Evolutionary conservation across 1,140 invertebrate genomes (phyloP).

Genomic region (Apis mellifera): Amel_HAv3.1 CM009943.2:5248501-5249000

Average conservation of each 20-base stretch:
- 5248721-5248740: neutral
- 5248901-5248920: neutral
- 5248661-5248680: constrained; percentile 4
- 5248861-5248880: no score
- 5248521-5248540: constrained; percentile 66
- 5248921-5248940: neutral
- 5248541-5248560: constrained; percentile 60
- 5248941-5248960: neutral
- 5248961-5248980: neutral
- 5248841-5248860: no score
- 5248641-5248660: constrained; percentile 11
- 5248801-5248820: no score
- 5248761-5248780: neutral
- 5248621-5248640: constrained; percentile 34
- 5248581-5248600: constrained; percentile 57
- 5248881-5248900: no score
- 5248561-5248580: constrained; percentile 19
- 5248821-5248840: neutral
- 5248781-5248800: no score
- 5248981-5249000: no score
- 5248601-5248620: constrained; percentile 20
- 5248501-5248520: constrained; percentile 67
- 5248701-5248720: neutral
- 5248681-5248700: neutral
- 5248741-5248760: neutral